Evolutionary conservation across 2,888 invertebrate genomes (phyloP).

Genomic region (Cosmopolites sordidus): DNA sequence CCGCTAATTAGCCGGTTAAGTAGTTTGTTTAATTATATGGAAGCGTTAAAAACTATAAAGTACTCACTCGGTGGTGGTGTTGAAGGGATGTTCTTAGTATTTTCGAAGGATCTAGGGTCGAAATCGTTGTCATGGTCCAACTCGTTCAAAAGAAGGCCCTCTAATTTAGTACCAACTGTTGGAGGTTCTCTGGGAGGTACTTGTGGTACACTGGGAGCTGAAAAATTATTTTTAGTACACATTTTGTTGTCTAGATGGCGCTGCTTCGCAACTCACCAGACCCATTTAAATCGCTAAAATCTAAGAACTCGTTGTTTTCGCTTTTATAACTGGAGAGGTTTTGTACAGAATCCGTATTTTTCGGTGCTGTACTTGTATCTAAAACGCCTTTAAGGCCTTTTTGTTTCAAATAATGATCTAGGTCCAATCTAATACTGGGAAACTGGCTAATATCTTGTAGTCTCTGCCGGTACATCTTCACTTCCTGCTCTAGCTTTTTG

Average conservation of each 20-base stretch:
- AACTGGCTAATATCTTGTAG: constrained; percentile 62
- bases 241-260: no score
- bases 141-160: constrained; percentile 72
- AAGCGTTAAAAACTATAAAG: no score
- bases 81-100: constrained; percentile 41
- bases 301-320: constrained; percentile 38
- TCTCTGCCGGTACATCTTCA: constrained; percentile 76
- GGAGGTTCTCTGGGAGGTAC: constrained; percentile 55
- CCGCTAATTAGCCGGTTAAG: no score
- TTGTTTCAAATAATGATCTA: constrained; percentile 52
- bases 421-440: constrained; percentile 52
- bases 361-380: constrained; percentile 37
- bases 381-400: constrained; percentile 53
- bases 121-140: constrained; percentile 85
- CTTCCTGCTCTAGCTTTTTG: constrained; percentile 80
- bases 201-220: constrained; percentile 43
- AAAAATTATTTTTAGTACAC: no score
- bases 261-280: constrained; percentile 2
- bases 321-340: constrained; percentile 23
- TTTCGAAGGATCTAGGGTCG: constrained; percentile 82
- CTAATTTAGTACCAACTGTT: constrained; percentile 71
- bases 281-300: constrained; percentile 37
- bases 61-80: constrained; percentile 62
- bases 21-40: no score
- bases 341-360: constrained; percentile 1